A percentile compares a stretch with the other conserved stretches of the same genome.
Evolutionary conservation across 1,140 invertebrate species (phyloP).

Genomic region (Zaprionus kolodkinae): DNA sequence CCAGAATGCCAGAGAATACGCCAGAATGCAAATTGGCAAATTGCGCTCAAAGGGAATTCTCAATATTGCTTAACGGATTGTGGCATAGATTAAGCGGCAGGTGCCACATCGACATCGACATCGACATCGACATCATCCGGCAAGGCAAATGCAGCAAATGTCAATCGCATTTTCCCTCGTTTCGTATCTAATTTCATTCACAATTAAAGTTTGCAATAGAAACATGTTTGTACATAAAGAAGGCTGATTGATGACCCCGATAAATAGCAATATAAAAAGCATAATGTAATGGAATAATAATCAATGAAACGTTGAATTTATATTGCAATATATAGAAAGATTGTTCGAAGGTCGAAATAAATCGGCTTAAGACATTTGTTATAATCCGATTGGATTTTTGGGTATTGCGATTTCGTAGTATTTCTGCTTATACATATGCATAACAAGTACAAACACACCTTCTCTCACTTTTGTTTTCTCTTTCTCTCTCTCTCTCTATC

Average conservation of each 20-base stretch:
- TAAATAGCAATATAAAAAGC: background rate
- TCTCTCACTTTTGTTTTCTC: no score
- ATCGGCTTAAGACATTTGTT: constrained; percentile 5
- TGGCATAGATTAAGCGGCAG: constrained; percentile 7
- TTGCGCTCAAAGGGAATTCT: constrained; percentile 28
- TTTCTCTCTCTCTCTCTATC: background rate
- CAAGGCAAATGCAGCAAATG: constrained; percentile 4
- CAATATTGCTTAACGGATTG: background rate
- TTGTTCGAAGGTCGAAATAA: background rate
- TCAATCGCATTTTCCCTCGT: background rate
- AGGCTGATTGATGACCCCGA: background rate
- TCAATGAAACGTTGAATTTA: background rate
- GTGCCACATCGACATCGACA: background rate
- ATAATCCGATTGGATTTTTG: constrained; percentile 9
- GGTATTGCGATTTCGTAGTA: background rate
- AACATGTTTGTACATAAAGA: background rate
- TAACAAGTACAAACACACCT: background rate
- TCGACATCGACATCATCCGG: no score
- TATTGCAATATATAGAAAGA: background rate
- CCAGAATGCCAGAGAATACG: constrained; percentile 10
- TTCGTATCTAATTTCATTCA: background rate
- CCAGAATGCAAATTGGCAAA: constrained; percentile 16
- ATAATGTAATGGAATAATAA: background rate
- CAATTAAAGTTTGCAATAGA: background rate
- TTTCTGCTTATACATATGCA: background rate